Percentiles rank a stretch among this genome's conserved stretches.
phyloP scores from a whole-genome alignment of 2,113 vertebrate genomes.

The Corvus cornix region DNA sequence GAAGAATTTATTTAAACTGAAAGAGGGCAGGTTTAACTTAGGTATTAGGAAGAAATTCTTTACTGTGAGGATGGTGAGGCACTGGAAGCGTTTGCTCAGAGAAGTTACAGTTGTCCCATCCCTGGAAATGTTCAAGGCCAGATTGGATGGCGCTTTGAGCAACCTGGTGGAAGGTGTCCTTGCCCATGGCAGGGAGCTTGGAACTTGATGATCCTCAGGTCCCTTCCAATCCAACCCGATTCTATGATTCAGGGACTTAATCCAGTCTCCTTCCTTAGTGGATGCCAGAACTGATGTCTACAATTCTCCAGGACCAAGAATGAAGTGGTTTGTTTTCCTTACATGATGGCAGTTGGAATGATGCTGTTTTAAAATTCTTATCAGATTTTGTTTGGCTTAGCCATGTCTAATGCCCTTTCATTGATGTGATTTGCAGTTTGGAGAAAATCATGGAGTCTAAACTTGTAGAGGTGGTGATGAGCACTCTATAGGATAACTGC shows the following conservation, averaged over 20 bases:
- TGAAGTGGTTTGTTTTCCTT: not conserved
- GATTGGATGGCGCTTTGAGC: not conserved
- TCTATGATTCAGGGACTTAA: not conserved
- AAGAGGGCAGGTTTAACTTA: not conserved
- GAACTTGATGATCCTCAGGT: not conserved
- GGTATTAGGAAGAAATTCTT: not conserved
- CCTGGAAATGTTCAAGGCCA: not conserved
- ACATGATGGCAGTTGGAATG: not conserved
- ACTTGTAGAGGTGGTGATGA: not conserved
- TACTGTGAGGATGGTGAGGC: not conserved
- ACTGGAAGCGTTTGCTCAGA: not conserved
- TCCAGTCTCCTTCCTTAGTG: not conserved
- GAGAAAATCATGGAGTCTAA: not conserved
- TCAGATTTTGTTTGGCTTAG: not conserved
- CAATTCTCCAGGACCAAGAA: not conserved
- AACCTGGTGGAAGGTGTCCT: not conserved
- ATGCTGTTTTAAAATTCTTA: not conserved
- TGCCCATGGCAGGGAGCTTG: not conserved
- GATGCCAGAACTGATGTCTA: not conserved
- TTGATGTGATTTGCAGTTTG: not conserved
- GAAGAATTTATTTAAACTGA: not conserved
- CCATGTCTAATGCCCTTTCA: not conserved
- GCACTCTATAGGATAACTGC: not conserved
- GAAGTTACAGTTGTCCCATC: not conserved
- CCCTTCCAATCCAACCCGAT: fast-evolving